Evolutionary conservation across 2,888 invertebrate species (phyloP), one percentile per base, ranked within the genome.

Genomic region (Perdita meconis): DNA sequence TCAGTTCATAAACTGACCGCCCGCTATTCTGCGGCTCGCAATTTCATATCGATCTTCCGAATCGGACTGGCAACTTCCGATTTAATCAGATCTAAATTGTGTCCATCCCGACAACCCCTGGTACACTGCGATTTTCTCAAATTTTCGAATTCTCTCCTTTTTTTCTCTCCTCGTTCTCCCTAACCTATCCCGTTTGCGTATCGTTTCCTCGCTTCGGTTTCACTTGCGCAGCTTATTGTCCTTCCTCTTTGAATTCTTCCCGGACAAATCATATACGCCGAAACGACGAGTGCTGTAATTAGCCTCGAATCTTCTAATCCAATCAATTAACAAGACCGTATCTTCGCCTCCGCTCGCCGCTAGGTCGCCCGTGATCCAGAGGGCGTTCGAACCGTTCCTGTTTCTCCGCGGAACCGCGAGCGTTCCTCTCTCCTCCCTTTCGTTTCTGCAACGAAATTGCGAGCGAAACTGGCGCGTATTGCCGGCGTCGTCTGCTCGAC

Each of bases 401-500:
- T 30, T 60, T 22, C 19, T 40, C 10, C 30, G 30, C 22, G 36
- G 55, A 47, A 55, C 47, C 50, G 30, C 55, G 56, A 57, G 30
- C 12, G 34, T 13, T 16, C 38, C 38, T 47, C 51, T 63, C 47
- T 8, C n/a, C 34, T 36, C 61, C 1, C 10, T 22, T 44, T 47
- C 16, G 38, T 44, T 44, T 16, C 57, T 50, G 56, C 70, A 38
- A 42, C 19, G 72, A 60, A 59, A 65, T 61, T 47, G 64, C 71
- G 30, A 47, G 51, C 59, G 68, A 68, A 77, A 71, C 73, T 60
- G 67, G 40, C 73, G 69, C 68, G 68, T 79, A 76, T 75, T 59
- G 59, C 56, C 61, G 51, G 68, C 56, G 81, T 78, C 77, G 67
- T 83, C 82, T 83, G 79, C 75, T 80, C 80, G 81, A 86, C 86